phyloP scores from a whole-genome alignment of 2,113 vertebrate genomes.

The Trogon melanurus region DNA sequence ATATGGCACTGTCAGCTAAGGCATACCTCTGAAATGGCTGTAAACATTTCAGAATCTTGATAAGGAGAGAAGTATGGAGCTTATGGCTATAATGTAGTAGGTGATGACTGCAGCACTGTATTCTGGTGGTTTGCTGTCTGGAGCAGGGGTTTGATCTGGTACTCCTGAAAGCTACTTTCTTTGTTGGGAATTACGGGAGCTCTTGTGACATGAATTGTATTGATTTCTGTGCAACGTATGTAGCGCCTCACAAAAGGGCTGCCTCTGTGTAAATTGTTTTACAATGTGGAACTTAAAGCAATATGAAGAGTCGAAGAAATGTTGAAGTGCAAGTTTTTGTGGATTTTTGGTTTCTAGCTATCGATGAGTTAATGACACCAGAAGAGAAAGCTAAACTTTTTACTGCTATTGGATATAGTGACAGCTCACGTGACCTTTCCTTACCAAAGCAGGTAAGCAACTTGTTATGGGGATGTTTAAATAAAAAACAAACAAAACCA shows the following conservation, averaged over 20 bases:
- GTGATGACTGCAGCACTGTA: fast-evolving
- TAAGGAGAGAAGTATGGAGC: not conserved
- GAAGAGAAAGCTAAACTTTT: conserved; percentile 96
- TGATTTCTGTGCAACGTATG: not conserved
- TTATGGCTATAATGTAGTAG: not conserved
- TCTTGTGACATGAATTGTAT: not conserved
- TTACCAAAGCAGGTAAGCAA: conserved; percentile 87
- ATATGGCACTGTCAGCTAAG: not conserved
- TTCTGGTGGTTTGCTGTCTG: not conserved
- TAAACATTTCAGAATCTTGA: not conserved
- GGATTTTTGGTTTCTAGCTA: conserved; percentile 63
- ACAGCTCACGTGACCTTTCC: conserved; percentile 84
- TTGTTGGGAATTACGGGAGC: not conserved
- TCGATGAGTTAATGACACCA: conserved; percentile 90
- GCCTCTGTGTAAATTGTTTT: not conserved
- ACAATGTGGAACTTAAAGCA: not conserved
- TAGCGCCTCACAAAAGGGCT: not conserved
- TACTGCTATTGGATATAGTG: conserved; percentile 96
- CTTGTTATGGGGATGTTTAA: not conserved
- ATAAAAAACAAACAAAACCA: not conserved
- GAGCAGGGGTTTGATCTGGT: not conserved
- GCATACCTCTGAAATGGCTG: not conserved
- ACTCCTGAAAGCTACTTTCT: not conserved
- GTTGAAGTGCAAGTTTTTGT: not conserved
- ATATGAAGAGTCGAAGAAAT: not conserved